A percentile compares a stretch with the other conserved stretches of the same genome.
Conservation (phyloP, 2,113 vertebrate genomes). For the Nanorana parkeri region DNA sequence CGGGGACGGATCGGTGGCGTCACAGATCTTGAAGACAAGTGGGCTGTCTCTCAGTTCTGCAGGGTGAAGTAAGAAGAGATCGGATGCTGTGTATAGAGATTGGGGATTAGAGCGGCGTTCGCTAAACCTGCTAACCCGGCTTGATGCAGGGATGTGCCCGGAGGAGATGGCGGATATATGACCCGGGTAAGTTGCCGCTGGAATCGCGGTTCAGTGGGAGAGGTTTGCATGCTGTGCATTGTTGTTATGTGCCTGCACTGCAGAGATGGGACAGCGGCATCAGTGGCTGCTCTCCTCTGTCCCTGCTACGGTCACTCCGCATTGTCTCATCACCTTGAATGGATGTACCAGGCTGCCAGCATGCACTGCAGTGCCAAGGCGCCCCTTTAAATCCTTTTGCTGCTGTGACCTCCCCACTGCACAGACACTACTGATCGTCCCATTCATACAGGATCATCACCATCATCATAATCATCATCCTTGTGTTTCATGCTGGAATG, state of each 20-base stretch:
- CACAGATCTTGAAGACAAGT: constrained; percentile 47
- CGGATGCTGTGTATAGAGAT: constrained; percentile 27
- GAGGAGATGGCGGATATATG: not conserved
- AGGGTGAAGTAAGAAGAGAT: constrained; percentile 50
- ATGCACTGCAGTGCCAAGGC: constrained; percentile 33
- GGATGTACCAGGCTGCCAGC: constrained; percentile 1
- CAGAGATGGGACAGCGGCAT: constrained; percentile 17
- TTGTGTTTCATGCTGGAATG: too few relatives aligned
- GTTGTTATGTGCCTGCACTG: constrained; percentile 32
- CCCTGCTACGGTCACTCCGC: constrained; percentile 46
- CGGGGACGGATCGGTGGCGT: not conserved
- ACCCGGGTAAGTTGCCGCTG: constrained; percentile 8
- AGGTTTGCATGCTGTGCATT: too few relatives aligned
- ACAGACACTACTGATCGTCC: too few relatives aligned
- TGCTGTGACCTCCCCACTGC: too few relatives aligned
- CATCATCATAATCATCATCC: too few relatives aligned
- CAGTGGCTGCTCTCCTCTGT: not conserved
- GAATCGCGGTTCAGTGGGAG: too few relatives aligned
- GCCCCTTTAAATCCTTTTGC: not conserved
- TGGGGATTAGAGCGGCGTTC: not conserved
- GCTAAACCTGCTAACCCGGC: not conserved
- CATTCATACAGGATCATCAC: too few relatives aligned
- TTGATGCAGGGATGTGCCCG: not conserved
- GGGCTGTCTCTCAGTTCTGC: constrained; percentile 45
- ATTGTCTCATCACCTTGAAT: constrained; percentile 50